Evolutionary conservation across 1,140 invertebrate species (phyloP).

Genomic region (Drosophila orosa): DNA sequence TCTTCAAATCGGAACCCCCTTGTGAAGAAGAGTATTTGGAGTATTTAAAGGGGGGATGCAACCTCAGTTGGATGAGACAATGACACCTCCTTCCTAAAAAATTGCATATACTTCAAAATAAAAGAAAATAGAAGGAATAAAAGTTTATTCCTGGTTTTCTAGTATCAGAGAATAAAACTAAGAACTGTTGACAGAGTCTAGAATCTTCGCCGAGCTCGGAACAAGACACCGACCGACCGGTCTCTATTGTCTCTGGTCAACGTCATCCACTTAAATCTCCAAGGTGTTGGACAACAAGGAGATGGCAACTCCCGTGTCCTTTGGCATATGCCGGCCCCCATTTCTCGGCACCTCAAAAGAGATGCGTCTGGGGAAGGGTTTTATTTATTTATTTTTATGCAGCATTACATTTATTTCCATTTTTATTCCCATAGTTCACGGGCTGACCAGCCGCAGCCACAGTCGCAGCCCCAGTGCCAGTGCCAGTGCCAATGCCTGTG

Average conservation of each 20-base stretch:
- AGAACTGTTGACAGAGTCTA: background rate
- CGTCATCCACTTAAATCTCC: background rate
- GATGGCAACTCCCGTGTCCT: background rate
- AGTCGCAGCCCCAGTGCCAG: too few species aligned
- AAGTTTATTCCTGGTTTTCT: background rate
- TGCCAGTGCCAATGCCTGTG: too few species aligned
- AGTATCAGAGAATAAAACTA: background rate
- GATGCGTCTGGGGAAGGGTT: conserved; percentile 35
- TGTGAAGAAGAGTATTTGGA: background rate
- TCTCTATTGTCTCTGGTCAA: background rate
- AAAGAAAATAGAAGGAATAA: too few species aligned
- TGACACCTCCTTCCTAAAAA: too few species aligned
- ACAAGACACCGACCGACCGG: too few species aligned
- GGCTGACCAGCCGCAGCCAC: conserved; percentile 26
- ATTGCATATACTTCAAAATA: too few species aligned
- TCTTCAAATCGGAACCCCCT: background rate
- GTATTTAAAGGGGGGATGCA: background rate
- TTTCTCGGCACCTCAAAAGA: conserved; percentile 7
- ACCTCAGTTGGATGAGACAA: too few species aligned
- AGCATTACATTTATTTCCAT: conserved; percentile 73
- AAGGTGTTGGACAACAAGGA: conserved; percentile 1
- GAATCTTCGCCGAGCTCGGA: background rate
- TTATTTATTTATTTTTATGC: conserved; percentile 72
- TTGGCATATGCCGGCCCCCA: background rate
- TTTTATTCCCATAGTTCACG: conserved; percentile 63